Evolutionary conservation across 2,888 invertebrate genomes (phyloP), one percentile per base, ranked within the genome.

Genomic region (Trichopria drosophilae): DNA sequence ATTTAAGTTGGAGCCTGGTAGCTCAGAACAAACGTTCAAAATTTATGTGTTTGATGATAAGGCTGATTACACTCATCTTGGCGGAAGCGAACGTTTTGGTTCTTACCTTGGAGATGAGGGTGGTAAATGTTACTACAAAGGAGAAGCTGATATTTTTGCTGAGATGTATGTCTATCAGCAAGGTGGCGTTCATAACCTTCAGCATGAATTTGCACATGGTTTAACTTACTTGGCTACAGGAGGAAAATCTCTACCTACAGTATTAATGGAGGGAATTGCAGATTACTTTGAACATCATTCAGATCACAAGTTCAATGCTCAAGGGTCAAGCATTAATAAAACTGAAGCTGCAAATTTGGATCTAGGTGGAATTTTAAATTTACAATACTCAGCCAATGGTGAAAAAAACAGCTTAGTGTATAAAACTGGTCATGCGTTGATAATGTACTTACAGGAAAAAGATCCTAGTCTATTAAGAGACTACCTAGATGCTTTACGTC

Each of bases 51-150:
- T 44, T 44, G 44, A 44, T 44, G 44, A 44, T 36, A 44, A 44
- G 35, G 44, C 34, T 44, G 44, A 44, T 35, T 44, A 44, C 35
- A 44, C 44, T 44, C 35, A 44, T 36, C 44, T 44, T 44, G 44
- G 44, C 34, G 44, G 44, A 44, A 44, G 44, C 44, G 26, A 44
- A 36, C 10, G 26, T 44, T 44, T 44, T 36, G 44, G 44, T 23
- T 44, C 44, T 44, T 44, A 44, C 44, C 44, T 44, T 44, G 44
- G 44, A 44, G 44, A 44, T 44, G 44, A 44, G 15, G 44, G 44
- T 44, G 44, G 44, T 44, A 44, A 44, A 44, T 44, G 44, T 44
- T 44, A 44, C 44, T 44, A 44, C 35, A 44, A 44, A 44, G 44
- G 44, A 13, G 19, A 44, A 44, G 44, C 44, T 44, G 44, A 44